These are phyloP conservation scores for Raja brachyura DNA, from an alignment of 2,113 vertebrate genomes.

Conservation along the genomic window DNA sequence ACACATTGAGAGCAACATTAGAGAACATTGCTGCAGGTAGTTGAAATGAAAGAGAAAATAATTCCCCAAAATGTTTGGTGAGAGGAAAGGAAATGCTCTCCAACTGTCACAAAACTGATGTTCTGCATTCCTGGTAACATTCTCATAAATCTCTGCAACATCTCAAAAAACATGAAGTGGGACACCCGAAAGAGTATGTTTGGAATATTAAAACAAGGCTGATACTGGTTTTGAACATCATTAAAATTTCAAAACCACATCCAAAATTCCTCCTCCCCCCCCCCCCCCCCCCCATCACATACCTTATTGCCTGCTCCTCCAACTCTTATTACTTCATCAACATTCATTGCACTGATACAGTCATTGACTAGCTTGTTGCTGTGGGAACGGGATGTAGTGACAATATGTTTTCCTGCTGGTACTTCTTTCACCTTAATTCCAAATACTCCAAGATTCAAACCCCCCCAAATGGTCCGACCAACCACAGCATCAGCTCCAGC, in stretches of 20 bases:
- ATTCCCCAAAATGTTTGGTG: not conserved
- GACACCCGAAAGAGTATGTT: not conserved
- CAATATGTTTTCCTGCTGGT: conserved; percentile 70
- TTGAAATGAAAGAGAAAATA: not conserved
- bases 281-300: not conserved
- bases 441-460: conserved; percentile 80
- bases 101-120: not conserved
- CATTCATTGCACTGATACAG: conserved; percentile 80
- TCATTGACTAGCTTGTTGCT: conserved; percentile 81
- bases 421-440: conserved; percentile 84
- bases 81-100: not conserved
- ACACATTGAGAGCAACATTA: not conserved
- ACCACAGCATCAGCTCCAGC: conserved; percentile 63
- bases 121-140: not conserved
- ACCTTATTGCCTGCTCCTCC: conserved; percentile 98
- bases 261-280: accelerated
- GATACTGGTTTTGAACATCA: not conserved
- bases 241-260: not conserved
- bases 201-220: not conserved
- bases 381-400: conserved; percentile 89
- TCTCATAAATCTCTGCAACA: not conserved
- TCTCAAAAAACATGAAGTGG: not conserved
- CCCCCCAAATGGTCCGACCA: conserved; percentile 89
- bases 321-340: conserved; percentile 75
- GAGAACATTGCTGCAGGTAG: not conserved